Evolutionary conservation across 2,797 vertebrate species (phyloP).

Genomic region (Crocidura indochinensis): DNA sequence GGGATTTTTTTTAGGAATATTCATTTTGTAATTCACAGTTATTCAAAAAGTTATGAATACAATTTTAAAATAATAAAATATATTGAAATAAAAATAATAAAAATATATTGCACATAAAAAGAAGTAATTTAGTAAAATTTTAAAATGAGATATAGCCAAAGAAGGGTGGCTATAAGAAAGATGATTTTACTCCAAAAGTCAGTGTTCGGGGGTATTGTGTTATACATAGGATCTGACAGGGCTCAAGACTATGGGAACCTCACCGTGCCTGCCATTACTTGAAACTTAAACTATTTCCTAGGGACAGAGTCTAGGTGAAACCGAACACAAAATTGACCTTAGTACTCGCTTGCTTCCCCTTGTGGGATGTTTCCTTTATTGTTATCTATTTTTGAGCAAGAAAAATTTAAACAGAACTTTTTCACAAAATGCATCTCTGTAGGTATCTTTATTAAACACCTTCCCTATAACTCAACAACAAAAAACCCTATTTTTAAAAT

Average conservation of each 20-base stretch:
- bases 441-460: not conserved
- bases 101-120: no score
- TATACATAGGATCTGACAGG: not conserved
- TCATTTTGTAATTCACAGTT: no score
- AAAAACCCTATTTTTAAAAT: not conserved
- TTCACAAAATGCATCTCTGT: constrained; percentile 1
- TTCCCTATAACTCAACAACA: constrained; percentile 13
- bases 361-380: not conserved
- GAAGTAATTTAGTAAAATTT: no score
- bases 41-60: no score
- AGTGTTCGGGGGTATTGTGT: not conserved
- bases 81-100: no score
- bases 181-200: not conserved
- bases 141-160: not conserved
- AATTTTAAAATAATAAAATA: no score
- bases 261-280: not conserved
- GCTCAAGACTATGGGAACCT: no score
- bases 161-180: not conserved
- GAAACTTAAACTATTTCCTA: not conserved
- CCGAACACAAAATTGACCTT: no score
- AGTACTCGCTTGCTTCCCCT: not conserved
- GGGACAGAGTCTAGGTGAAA: not conserved
- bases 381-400: not conserved
- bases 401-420: not conserved
- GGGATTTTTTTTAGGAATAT: no score